Evolutionary conservation across 2,113 vertebrate species (phyloP), one percentile per base, ranked within the genome.

Genomic region (Engystomops pustulosus): DNA sequence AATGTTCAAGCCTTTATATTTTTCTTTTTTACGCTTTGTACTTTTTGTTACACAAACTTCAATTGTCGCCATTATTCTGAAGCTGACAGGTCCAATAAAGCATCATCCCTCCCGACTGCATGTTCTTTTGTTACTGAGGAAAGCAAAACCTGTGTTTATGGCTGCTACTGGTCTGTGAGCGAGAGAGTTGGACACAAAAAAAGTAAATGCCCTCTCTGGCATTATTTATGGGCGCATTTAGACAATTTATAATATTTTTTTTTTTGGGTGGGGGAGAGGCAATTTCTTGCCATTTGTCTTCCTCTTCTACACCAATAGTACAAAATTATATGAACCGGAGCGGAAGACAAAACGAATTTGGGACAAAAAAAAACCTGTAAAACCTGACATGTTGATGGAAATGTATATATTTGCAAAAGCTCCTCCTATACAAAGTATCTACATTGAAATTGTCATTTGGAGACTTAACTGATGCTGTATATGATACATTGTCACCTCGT

Each of bases 91-190:
- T 81, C 15, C 45, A 81, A 70, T 81, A 81, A 81, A 81, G 65
- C 30, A 25, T n/a, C n/a, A n/a, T 25, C 44, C 45, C 34, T 81
- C 27, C 27, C 53, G 79, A 20, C 67, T 70, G 65, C 62, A 41
- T 41, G 65, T 53, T 69, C 65, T 51, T 70, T 81, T 81, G 44
- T 81, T 81, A 38, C 18, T 8, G 2, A 6, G 20, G 34, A 81
- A 81, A 69, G 30, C 79, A 81, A 53, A n/a, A 81, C 79, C 79
- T 51, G 67, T 81, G 47, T 81, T 55, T 81, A 69, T 70, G 67
- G 62, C 75, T 78, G 51, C 60, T 41, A 20, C 20, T 60, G n/a
- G 75, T 60, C 41, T 78, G 32, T 41, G 74, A 17, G 4, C 12
- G 2, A 9, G 27, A 32, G 62, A 15, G 30, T 25, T 78, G 75